A percentile compares a stretch with the other conserved stretches of the same genome.
These are phyloP conservation scores for Phaethornis superciliosus DNA, from an alignment of 2,113 vertebrate genomes.

Conservation along the genomic window DNA sequence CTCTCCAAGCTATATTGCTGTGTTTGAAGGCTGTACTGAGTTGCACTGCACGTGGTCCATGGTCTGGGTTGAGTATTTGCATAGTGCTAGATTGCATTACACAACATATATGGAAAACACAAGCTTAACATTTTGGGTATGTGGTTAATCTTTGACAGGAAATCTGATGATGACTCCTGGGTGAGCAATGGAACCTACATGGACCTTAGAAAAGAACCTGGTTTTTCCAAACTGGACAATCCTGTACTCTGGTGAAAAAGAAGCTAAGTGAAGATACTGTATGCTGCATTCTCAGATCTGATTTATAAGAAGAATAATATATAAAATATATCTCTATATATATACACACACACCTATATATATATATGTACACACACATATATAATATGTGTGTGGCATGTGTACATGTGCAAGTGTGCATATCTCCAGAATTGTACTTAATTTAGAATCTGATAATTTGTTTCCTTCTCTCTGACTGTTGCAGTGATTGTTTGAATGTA, in stretches of 20 bases:
- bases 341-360: background rate
- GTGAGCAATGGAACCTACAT: constrained; percentile 93
- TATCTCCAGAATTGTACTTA: constrained; percentile 56
- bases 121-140: background rate
- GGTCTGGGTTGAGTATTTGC: background rate
- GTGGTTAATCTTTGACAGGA: constrained; percentile 78
- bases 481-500: constrained; percentile 73
- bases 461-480: constrained; percentile 62
- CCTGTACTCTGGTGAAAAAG: constrained; percentile 89
- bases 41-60: background rate
- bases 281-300: background rate
- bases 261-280: constrained; percentile 15
- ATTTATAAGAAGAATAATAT: constrained; percentile 42
- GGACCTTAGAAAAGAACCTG: constrained; percentile 88
- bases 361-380: background rate
- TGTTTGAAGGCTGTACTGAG: background rate
- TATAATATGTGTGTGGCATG: background rate
- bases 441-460: constrained; percentile 54
- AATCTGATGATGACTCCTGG: constrained; percentile 89
- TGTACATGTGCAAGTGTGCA: constrained; percentile 24
- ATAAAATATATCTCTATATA: constrained; percentile 29
- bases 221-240: constrained; percentile 87
- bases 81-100: background rate
- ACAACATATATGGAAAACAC: background rate
- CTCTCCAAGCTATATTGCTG: background rate